Evolutionary conservation across 2,888 invertebrate genomes (phyloP).

Genomic region (Pachliopta kotzebuea): DNA sequence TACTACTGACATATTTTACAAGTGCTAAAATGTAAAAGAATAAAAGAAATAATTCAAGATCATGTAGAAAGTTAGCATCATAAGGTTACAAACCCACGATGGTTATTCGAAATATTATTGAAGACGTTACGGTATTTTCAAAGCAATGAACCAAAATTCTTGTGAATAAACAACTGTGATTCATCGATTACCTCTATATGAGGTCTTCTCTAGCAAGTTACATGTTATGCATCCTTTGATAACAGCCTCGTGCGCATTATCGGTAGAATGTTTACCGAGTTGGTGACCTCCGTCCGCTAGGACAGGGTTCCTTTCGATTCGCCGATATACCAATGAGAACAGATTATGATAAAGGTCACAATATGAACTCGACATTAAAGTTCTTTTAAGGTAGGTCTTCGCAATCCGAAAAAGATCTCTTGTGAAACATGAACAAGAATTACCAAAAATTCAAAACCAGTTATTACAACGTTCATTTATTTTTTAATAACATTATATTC

Average conservation of each 20-base stretch:
- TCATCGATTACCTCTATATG: not conserved
- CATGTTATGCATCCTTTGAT: slow-evolving; percentile 27
- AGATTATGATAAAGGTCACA: slow-evolving; percentile 26
- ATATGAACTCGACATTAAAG: slow-evolving; percentile 3
- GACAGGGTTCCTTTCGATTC: slow-evolving; percentile 32
- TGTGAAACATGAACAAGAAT: not conserved
- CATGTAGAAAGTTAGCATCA: no score
- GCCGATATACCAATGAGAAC: slow-evolving; percentile 41
- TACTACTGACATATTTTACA: no score
- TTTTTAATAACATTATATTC: not conserved
- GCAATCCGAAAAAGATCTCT: not conserved
- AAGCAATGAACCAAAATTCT: not conserved
- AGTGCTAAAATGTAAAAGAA: no score
- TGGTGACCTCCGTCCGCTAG: slow-evolving; percentile 41
- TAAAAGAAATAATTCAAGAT: no score
- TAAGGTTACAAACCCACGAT: not conserved
- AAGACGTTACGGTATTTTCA: not conserved
- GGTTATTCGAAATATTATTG: not conserved
- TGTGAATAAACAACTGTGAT: not conserved
- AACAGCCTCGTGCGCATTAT: slow-evolving; percentile 34
- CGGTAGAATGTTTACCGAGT: slow-evolving; percentile 35
- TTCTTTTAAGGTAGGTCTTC: slow-evolving; percentile 6
- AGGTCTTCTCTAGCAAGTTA: not conserved
- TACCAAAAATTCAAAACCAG: not conserved
- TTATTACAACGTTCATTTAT: not conserved